Evolutionary conservation across 2,888 invertebrate species (phyloP).

Genomic region (Blastobasis lacticolella): DNA sequence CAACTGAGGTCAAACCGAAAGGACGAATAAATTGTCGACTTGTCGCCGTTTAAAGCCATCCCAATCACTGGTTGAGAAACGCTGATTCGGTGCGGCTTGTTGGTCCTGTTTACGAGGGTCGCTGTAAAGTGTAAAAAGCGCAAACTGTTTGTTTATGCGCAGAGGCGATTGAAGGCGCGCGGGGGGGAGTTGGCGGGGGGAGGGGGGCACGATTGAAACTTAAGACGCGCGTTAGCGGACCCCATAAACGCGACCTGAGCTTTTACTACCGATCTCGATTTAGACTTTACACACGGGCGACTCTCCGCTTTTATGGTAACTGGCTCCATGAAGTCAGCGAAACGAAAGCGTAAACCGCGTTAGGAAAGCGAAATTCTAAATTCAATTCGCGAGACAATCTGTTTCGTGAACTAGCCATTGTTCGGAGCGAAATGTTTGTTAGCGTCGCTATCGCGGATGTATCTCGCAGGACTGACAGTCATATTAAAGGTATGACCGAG

Average conservation of each 20-base stretch:
- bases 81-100: slow-evolving; percentile 63
- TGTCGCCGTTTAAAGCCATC: no score
- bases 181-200: slow-evolving; percentile 34
- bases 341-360: no score
- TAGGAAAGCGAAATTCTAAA: no score
- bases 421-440: no score
- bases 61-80: slow-evolving; percentile 22
- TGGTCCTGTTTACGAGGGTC: slow-evolving; percentile 62
- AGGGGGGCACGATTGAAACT: slow-evolving; percentile 15
- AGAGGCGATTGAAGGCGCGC: slow-evolving; percentile 33
- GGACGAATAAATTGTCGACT: no score
- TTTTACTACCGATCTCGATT: slow-evolving; percentile 37
- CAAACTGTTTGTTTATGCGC: slow-evolving; percentile 69
- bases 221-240: slow-evolving; percentile 21
- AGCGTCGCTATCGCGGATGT: no score
- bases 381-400: no score
- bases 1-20: no score
- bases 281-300: slow-evolving; percentile 9
- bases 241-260: slow-evolving; percentile 47
- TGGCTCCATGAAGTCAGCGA: slow-evolving; percentile 1
- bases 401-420: no score
- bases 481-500: no score
- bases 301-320: slow-evolving; percentile 13
- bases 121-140: slow-evolving; percentile 67
- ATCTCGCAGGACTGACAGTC: no score